These are phyloP conservation scores for Mystacides longicornis DNA, from an alignment of 2,888 invertebrate species.

Conservation along the genomic window DNA sequence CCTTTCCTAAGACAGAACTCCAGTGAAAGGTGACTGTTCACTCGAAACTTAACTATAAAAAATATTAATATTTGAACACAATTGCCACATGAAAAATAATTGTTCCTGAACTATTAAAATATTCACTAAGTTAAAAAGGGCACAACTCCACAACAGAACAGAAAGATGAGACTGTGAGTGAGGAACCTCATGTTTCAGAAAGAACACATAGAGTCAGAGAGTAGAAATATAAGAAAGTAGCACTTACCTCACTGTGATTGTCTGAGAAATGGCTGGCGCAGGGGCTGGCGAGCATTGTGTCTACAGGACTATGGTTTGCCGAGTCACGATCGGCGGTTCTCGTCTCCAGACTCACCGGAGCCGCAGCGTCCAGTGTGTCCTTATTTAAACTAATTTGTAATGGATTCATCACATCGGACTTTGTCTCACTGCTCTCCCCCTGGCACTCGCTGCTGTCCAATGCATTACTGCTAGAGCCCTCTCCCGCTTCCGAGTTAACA, in stretches of 20 bases:
- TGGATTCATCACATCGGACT: neutral
- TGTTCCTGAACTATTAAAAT: too few species aligned
- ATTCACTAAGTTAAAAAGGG: too few species aligned
- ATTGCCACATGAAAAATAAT: too few species aligned
- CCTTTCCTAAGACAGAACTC: too few species aligned
- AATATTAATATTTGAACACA: too few species aligned
- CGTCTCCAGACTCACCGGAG: slow-evolving; percentile 13
- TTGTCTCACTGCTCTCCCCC: neutral
- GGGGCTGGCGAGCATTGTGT: slow-evolving; percentile 61
- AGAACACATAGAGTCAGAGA: too few species aligned
- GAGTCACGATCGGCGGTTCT: slow-evolving; percentile 50
- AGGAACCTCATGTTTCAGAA: too few species aligned
- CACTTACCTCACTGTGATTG: slow-evolving; percentile 58
- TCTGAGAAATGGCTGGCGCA: slow-evolving; percentile 63
- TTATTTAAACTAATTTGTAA: slow-evolving; percentile 32
- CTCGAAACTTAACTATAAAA: too few species aligned
- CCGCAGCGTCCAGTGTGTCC: slow-evolving; percentile 28
- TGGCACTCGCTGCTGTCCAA: neutral
- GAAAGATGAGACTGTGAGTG: too few species aligned
- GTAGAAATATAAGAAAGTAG: too few species aligned
- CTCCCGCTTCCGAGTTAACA: neutral
- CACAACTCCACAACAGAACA: too few species aligned
- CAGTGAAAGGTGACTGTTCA: too few species aligned
- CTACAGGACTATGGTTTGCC: slow-evolving; percentile 71
- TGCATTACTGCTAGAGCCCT: neutral